Evolutionary conservation across 1,140 invertebrate genomes (phyloP), one percentile per base, ranked within the genome.

Genomic region (Leptopilina clavipes): DNA sequence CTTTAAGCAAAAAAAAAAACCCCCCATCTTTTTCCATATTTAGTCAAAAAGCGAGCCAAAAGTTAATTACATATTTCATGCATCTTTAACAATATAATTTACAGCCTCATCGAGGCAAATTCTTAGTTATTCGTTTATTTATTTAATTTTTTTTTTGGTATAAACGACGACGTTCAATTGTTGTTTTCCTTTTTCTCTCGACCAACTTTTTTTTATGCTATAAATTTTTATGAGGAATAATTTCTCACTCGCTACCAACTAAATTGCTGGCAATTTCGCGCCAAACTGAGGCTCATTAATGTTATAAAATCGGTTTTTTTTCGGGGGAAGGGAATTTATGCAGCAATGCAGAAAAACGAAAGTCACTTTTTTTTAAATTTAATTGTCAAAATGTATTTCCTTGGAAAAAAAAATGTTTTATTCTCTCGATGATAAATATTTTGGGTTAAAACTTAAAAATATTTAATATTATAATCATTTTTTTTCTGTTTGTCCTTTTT

Each of bases 41-140:
- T n/a, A n/a, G n/a, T n/a, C n/a, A n/a, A n/a, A n/a, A n/a, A n/a
- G n/a, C n/a, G n/a, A n/a, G n/a, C 59, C 59, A 65, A 65, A 65
- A 31, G 25, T 65, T 65, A 65, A 65, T 65, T 65, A 65, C 11
- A 19, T 65, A 8, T 65, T 59, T 59, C 56, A 25, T 65, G 59
- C 14, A 37, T 65, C 25, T 65, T 14, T 31, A 31, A 31, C 37
- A 40, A 37, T 31, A 31, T 2, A 31, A 37, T 65, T 37, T 65
- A 17, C 12, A 31, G 11, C 25, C 11, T 12, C 19, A 65, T 52
- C 3, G 14, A n/a, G 25, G 18, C 12, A 59, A 8, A 22, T 31
- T 65, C 14, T 65, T 31, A 12, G 12, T 31, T 14, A 10, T 65
- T 14, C 10, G 31, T 37, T 14, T 31, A 37, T 65, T 65, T n/a